A percentile compares a stretch with the other conserved stretches of the same genome.
These are phyloP conservation scores for Tipula lateralis DNA, from an alignment of 2,888 invertebrate species.

Conservation along the genomic window DNA sequence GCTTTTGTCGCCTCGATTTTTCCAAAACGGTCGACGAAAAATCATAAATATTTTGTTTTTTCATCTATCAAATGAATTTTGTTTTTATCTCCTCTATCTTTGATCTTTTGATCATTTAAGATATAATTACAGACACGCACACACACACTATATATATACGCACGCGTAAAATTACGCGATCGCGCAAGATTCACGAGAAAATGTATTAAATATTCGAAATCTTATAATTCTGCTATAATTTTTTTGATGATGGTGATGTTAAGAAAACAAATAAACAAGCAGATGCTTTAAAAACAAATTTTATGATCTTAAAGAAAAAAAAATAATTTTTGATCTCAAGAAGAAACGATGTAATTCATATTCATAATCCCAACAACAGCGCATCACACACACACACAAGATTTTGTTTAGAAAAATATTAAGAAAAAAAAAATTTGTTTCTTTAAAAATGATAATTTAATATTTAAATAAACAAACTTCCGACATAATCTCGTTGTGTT, in stretches of 20 bases:
- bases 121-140: background rate
- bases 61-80: background rate
- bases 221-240: conserved; percentile 1
- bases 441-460: background rate
- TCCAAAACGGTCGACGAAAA: background rate
- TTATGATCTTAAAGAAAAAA: background rate
- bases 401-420: conserved; percentile 24
- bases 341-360: conserved; percentile 19
- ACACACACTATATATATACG: too few species aligned
- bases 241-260: conserved; percentile 19
- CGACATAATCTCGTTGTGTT: conserved; percentile 19
- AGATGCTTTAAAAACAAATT: background rate
- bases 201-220: background rate
- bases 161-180: background rate
- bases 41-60: background rate
- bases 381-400: background rate
- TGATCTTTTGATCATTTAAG: background rate
- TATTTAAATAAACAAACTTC: conserved; percentile 24
- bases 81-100: background rate
- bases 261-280: conserved; percentile 19
- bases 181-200: background rate
- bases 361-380: conserved; percentile 19
- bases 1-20: background rate
- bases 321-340: background rate
- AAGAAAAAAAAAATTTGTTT: background rate